Percentiles rank a stretch among this genome's conserved stretches.
These are phyloP conservation scores for Zaprionus vittiger DNA, from an alignment of 1,140 invertebrate species.

Conservation along the genomic window DNA sequence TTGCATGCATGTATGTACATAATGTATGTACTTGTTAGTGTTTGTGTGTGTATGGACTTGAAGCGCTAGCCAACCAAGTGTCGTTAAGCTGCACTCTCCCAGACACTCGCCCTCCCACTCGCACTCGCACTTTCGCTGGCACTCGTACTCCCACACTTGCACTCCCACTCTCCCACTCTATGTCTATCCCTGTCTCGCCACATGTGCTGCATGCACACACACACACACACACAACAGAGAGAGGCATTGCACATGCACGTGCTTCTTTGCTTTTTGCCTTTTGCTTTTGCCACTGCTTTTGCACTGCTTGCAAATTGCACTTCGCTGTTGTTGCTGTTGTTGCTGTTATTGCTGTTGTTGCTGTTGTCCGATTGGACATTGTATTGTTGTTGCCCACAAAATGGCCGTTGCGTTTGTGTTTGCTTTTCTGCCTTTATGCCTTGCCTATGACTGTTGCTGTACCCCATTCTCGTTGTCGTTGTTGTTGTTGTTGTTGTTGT, in stretches of 20 bases:
- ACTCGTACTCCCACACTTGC: neutral
- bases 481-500: neutral
- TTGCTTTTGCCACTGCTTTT: slow-evolving; percentile 27
- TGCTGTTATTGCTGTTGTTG: slow-evolving; percentile 29
- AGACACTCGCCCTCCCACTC: neutral
- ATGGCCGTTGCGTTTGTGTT: slow-evolving; percentile 32
- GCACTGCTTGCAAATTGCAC: slow-evolving; percentile 44
- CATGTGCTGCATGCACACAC: neutral
- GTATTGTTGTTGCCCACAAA: slow-evolving; percentile 33
- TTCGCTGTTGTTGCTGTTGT: slow-evolving; percentile 25
- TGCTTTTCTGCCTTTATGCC: slow-evolving; percentile 1
- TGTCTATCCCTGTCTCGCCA: neutral
- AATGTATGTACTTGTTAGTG: neutral
- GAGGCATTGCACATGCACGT: slow-evolving; percentile 41
- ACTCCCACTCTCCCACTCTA: neutral
- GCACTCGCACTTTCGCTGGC: neutral
- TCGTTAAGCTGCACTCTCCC: slow-evolving; percentile 36
- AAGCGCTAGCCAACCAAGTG: slow-evolving; percentile 46
- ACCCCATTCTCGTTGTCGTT: neutral
- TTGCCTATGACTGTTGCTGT: slow-evolving; percentile 16
- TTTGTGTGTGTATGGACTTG: slow-evolving; percentile 20
- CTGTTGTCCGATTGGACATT: slow-evolving; percentile 42
- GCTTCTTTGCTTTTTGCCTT: slow-evolving; percentile 37
- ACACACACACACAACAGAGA: slow-evolving; percentile 14
- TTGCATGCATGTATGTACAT: slow-evolving; percentile 7